Conservation (phyloP, 1,140 invertebrate genomes). For the Danaus melanippus region DNA sequence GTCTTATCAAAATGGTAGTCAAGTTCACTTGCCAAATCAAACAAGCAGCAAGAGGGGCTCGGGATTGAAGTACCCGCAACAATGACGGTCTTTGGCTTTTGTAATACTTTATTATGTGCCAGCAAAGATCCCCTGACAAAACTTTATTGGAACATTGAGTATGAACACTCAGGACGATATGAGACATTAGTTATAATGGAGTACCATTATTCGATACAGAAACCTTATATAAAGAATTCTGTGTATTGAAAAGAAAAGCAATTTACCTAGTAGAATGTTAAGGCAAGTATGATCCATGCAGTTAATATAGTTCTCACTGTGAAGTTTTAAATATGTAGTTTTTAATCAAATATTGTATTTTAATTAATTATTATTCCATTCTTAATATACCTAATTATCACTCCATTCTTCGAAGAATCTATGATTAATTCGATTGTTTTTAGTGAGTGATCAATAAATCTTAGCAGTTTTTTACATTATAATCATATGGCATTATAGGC, state of each 20-base stretch:
- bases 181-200: conserved; percentile 60
- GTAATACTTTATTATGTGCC: conserved; percentile 71
- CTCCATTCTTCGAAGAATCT: too few species aligned
- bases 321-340: too few species aligned
- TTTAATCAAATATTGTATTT: too few species aligned
- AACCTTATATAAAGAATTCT: conserved; percentile 29
- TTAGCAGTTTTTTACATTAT: too few species aligned
- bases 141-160: conserved; percentile 69
- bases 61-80: conserved; percentile 68
- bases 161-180: conserved; percentile 60
- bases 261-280: too few species aligned
- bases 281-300: too few species aligned
- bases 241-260: not conserved
- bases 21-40: conserved; percentile 38
- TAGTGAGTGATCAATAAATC: too few species aligned
- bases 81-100: conserved; percentile 71
- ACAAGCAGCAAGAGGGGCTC: conserved; percentile 35
- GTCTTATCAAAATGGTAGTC: not conserved
- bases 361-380: too few species aligned
- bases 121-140: conserved; percentile 69
- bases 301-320: too few species aligned
- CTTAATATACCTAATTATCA: too few species aligned
- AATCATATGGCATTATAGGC: too few species aligned
- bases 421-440: too few species aligned
- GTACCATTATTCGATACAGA: conserved; percentile 49